These are phyloP conservation scores for Falco naumanni DNA, from an alignment of 2,797 vertebrate genomes.

Conservation along the genomic window DNA sequence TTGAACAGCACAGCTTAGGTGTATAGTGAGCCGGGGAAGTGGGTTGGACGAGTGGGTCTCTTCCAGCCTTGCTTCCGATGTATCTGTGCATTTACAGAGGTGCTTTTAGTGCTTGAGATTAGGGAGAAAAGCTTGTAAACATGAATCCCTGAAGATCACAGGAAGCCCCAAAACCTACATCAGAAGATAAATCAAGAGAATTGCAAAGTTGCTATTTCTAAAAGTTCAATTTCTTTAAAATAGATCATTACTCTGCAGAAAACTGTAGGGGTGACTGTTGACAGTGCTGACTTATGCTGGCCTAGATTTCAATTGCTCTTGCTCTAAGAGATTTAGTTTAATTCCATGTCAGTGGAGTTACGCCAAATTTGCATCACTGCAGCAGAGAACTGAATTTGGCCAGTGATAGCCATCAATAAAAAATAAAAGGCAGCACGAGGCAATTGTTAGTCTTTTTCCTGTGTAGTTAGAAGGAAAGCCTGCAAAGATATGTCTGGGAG, in stretches of 20 bases:
- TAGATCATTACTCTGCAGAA: constrained; percentile 54
- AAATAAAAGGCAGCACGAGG: not conserved
- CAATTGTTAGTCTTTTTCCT: not conserved
- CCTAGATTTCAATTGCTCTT: constrained; percentile 47
- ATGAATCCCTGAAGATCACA: not conserved
- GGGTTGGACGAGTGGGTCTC: not conserved
- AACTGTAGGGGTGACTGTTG: constrained; percentile 41
- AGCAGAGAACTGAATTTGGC: constrained; percentile 5
- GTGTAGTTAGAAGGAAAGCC: not conserved
- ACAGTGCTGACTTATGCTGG: constrained; percentile 52
- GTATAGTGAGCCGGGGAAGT: not conserved
- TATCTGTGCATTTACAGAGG: not conserved
- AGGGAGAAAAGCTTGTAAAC: not conserved
- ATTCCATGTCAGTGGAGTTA: constrained; percentile 36
- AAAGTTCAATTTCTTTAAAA: constrained; percentile 35
- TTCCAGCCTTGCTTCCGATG: not conserved
- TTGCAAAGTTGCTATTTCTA: constrained; percentile 14
- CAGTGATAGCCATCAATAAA: not conserved
- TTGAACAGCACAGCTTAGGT: not conserved
- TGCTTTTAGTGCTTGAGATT: not conserved
- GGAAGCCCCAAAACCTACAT: not conserved
- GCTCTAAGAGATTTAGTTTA: constrained; percentile 53
- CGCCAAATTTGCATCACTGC: constrained; percentile 38
- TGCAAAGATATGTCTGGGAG: not conserved
- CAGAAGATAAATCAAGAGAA: constrained; percentile 20